Base-by-base conservation (phyloP, 2,888 invertebrate species). In the Euproctis similis region DNA sequence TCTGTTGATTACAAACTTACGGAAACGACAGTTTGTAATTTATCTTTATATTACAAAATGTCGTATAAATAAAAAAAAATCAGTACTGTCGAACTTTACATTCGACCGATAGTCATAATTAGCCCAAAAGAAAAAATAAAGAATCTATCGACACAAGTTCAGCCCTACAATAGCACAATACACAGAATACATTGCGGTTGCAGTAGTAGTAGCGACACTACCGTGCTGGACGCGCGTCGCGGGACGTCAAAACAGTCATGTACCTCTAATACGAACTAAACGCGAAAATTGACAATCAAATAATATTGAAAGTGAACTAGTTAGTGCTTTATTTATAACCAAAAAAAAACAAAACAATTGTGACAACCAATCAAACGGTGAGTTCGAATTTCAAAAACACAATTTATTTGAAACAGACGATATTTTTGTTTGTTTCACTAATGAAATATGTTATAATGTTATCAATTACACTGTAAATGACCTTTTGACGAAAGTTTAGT, bases 211-310 rank as follows among this genome's bases (percentile, higher is more conserved):
- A 46, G 48, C 39, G 39, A 48, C 35, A 38, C 39, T 27, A 42
- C 24, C 39, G 52, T 28, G 26, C 38, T 17, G 12, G 27, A 11
- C 38, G 43, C 47, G 36, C 45, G 54, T 34, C 33, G 36, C 38
- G 37, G 27, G 26, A 4, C 14, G 14, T 14, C 6, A 14, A 14
- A 14, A 14, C 14, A n/a, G n/a, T 26, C 12, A 20, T 31, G 42
- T 45, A 23, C 42, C n/a, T n/a, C n/a, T 52, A 49, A 36, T 36
- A 45, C 52, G 45, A 52, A 52, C 46, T 48, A 47, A 30, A 50
- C 29, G 41, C 48, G 48, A 48, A 24, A 30, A 34, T 30, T 42
- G 24, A 46, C 35, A 43, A 36, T 24, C 32, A 30, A 43, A 51
- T 38, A 39, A 37, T 36, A 28, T 11, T 26, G 29, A 51, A 42